Evolutionary conservation across 2,888 invertebrate species (phyloP).

Genomic region (Lepas anatifera): DNA sequence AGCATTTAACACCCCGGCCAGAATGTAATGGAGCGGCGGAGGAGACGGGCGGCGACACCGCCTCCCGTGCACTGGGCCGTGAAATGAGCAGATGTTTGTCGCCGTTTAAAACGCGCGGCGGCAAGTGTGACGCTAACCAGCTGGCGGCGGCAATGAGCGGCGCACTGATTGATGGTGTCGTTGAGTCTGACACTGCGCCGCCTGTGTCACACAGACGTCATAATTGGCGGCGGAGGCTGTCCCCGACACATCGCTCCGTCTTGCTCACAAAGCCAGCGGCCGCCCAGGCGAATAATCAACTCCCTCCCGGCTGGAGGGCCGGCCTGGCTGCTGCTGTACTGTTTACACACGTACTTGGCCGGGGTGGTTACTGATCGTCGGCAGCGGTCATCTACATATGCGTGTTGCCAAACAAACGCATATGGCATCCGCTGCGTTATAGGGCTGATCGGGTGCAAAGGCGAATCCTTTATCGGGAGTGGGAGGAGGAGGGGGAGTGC

Average conservation of each 20-base stretch:
- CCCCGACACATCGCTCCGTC: not conserved
- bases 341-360: too few relatives aligned
- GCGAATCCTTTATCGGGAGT: too few relatives aligned
- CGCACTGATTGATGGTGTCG: too few relatives aligned
- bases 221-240: not conserved
- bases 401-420: not conserved
- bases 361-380: too few relatives aligned
- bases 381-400: too few relatives aligned
- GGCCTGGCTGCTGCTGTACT: not conserved
- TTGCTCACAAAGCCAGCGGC: not conserved
- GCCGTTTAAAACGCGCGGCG: not conserved
- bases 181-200: not conserved
- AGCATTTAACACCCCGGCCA: not conserved
- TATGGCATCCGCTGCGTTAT: too few relatives aligned
- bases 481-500: too few relatives aligned
- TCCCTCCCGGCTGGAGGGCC: not conserved
- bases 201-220: not conserved
- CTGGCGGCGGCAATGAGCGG: too few relatives aligned
- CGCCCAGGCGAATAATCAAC: not conserved
- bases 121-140: not conserved
- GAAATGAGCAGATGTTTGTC: not conserved
- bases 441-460: too few relatives aligned
- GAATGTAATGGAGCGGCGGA: not conserved
- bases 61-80: not conserved
- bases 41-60: not conserved